Conservation (phyloP, 2,113 vertebrate genomes). For the Odontophorus gujanensis region DNA sequence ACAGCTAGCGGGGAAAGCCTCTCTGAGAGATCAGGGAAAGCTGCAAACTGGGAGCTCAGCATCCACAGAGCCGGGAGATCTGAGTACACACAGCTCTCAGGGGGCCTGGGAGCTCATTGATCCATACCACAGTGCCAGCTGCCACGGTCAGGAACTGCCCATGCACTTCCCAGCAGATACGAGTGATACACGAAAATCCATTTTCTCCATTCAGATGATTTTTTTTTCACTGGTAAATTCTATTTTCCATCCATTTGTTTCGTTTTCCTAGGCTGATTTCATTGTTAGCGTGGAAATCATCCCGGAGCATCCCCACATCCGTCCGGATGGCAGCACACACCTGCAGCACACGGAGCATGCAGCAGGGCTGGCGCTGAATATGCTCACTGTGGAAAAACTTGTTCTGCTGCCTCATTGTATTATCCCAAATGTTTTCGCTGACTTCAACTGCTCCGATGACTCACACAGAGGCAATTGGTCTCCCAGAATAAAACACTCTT, state of each 20-base stretch:
- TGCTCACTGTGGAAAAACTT: conserved; percentile 43
- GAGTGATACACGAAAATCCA: neutral
- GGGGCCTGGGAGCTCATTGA: neutral
- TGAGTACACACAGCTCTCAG: neutral
- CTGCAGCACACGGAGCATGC: neutral
- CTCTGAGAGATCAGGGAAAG: neutral
- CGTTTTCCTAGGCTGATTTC: neutral
- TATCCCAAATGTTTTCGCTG: conserved; percentile 60
- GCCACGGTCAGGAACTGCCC: neutral
- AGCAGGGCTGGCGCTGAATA: neutral
- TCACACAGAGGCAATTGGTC: conserved; percentile 40
- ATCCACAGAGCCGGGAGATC: neutral
- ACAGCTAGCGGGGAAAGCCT: neutral
- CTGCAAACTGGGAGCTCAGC: neutral
- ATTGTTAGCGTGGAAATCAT: neutral
- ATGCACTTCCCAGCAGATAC: neutral
- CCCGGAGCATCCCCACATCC: neutral
- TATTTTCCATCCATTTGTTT: neutral
- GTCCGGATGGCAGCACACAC: neutral
- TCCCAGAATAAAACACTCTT: conserved; percentile 56
- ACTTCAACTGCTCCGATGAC: conserved; percentile 53
- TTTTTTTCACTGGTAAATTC: neutral
- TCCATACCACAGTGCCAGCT: neutral
- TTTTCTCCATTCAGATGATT: neutral
- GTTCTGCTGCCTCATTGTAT: conserved; percentile 62